Evolutionary conservation across 2,113 vertebrate genomes (phyloP).

Genomic region (Myotis lucifugus): DNA sequence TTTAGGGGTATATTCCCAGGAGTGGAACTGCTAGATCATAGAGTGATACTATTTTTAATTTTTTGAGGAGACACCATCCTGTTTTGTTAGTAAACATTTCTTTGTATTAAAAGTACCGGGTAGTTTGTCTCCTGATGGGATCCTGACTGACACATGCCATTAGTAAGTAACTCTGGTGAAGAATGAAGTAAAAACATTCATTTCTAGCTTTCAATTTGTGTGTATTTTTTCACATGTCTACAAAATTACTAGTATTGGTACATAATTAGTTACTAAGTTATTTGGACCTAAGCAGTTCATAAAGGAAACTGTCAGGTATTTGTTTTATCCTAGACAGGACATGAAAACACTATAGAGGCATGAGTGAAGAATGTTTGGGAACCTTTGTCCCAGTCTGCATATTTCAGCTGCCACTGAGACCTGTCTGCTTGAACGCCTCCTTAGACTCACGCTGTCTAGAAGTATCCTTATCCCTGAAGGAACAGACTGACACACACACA

Average conservation of each 20-base stretch:
- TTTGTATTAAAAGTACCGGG: neutral
- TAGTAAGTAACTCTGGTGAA: neutral
- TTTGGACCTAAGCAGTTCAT: neutral
- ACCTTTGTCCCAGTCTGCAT: neutral
- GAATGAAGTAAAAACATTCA: neutral
- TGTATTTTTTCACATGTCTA: neutral
- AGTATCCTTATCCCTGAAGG: neutral
- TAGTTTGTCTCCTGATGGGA: neutral
- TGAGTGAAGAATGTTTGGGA: neutral
- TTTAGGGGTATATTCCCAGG: neutral
- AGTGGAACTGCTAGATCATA: neutral
- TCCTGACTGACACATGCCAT: neutral
- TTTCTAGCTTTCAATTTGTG: neutral
- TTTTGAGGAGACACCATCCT: neutral
- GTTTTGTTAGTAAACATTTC: neutral
- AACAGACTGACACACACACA: neutral
- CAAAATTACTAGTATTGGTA: neutral
- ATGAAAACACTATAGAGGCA: neutral
- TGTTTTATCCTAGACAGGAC: neutral
- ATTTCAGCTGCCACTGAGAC: neutral
- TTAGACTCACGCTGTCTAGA: neutral
- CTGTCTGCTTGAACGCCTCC: neutral
- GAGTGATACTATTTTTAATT: neutral
- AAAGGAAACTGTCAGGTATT: neutral
- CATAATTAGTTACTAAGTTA: neutral